Evolutionary conservation across 2,797 vertebrate genomes (phyloP).

Genomic region (Tinamus major): DNA sequence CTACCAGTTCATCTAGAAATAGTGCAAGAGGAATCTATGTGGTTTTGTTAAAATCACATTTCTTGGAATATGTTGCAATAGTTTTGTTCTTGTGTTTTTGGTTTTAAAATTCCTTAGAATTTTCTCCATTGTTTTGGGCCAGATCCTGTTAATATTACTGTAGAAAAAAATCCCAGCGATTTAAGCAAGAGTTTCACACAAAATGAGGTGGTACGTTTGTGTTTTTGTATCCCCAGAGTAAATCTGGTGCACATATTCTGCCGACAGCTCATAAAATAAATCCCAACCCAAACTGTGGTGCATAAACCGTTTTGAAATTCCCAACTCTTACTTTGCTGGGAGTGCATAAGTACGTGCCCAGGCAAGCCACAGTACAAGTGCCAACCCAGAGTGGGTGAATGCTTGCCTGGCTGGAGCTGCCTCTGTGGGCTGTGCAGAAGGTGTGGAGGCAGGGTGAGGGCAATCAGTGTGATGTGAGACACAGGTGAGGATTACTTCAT

Average conservation of each 20-base stretch:
- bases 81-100: background rate
- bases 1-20: background rate
- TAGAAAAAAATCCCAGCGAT: background rate
- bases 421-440: fast-evolving
- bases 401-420: background rate
- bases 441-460: background rate
- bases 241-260: background rate
- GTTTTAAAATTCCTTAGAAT: background rate
- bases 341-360: background rate
- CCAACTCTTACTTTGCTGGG: background rate
- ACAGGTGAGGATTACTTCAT: background rate
- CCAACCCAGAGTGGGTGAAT: background rate
- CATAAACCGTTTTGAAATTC: background rate
- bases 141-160: background rate
- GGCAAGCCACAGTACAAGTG: fast-evolving
- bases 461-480: background rate
- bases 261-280: background rate
- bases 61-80: background rate
- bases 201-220: background rate
- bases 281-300: background rate
- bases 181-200: background rate
- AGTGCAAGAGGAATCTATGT: background rate
- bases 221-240: background rate
- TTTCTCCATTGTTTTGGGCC: background rate
- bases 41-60: background rate